Evolutionary conservation across 2,797 vertebrate genomes (phyloP).

Genomic region (Malacoctenus gilli): DNA sequence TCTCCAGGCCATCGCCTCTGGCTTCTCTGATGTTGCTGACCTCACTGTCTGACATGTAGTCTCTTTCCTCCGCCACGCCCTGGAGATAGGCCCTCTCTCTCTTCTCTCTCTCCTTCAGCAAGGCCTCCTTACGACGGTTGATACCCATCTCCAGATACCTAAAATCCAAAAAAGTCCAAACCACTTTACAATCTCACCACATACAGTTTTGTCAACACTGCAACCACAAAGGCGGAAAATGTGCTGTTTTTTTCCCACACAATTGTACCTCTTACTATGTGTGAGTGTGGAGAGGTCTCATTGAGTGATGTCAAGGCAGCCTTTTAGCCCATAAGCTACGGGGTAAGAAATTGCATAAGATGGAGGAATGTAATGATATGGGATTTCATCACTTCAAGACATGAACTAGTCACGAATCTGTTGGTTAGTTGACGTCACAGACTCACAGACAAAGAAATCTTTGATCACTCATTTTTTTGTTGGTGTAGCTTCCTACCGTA

Average conservation of each 20-base stretch:
- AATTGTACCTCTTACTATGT: slow-evolving; percentile 78
- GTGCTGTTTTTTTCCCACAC: slow-evolving; percentile 73
- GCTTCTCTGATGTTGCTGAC: slow-evolving; percentile 93
- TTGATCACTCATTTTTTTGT: too few relatives aligned
- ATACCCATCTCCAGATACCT: slow-evolving; percentile 99
- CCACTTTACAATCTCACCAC: slow-evolving; percentile 17
- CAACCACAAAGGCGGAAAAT: slow-evolving; percentile 46
- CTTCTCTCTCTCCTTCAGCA: slow-evolving; percentile 98
- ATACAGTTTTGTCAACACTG: slow-evolving; percentile 7
- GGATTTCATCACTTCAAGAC: slow-evolving; percentile 11
- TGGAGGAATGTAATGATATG: slow-evolving; percentile 42
- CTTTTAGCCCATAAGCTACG: slow-evolving; percentile 80
- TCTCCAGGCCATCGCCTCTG: slow-evolving; percentile 89
- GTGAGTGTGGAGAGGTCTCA: slow-evolving; percentile 75
- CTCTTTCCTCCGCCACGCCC: slow-evolving; percentile 97
- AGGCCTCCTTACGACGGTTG: slow-evolving; percentile 95
- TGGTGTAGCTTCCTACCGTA: slow-evolving; percentile 74
- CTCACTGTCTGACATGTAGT: slow-evolving; percentile 99
- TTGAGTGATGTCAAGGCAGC: slow-evolving; percentile 77
- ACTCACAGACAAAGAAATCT: too few relatives aligned
- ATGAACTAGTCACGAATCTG: background rate
- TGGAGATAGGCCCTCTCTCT: slow-evolving; percentile 97
- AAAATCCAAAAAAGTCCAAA: slow-evolving; percentile 8
- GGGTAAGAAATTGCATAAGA: slow-evolving; percentile 55
- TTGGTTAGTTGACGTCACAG: too few relatives aligned